A percentile compares a stretch with the other conserved stretches of the same genome.
Conservation (phyloP, 2,797 vertebrate species). For the Muraenolepis orangiensis region DNA sequence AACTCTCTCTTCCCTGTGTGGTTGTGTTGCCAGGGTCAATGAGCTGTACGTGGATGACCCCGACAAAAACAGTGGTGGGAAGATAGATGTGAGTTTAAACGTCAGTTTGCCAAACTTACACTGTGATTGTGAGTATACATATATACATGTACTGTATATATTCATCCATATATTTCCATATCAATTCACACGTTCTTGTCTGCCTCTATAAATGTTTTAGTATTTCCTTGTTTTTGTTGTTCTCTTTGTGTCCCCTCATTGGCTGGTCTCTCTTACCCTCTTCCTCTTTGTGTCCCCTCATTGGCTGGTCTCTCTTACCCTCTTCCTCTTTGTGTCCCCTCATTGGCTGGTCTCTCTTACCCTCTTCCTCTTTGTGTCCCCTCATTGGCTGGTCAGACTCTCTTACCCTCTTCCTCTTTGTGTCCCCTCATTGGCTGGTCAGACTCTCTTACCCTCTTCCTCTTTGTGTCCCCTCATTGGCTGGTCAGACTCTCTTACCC, state of each 20-base stretch:
- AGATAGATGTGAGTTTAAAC: constrained; percentile 98
- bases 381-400: constrained; percentile 20
- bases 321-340: too few species aligned
- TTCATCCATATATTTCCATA: neutral
- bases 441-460: neutral
- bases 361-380: neutral
- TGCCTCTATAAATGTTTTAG: constrained; percentile 8
- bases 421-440: too few species aligned
- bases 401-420: neutral
- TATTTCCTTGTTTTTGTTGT: neutral
- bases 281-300: too few species aligned
- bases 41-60: constrained; percentile 98
- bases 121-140: constrained; percentile 91
- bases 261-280: constrained; percentile 11
- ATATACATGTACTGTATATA: constrained; percentile 44
- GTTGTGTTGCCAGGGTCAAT: constrained; percentile 82
- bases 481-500: constrained; percentile 13
- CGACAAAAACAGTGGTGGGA: constrained; percentile 97
- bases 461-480: too few species aligned
- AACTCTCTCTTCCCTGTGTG: neutral
- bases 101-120: constrained; percentile 95
- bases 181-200: neutral
- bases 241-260: neutral
- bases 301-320: constrained; percentile 15
- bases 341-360: constrained; percentile 18